A percentile compares a stretch with the other conserved stretches of the same genome.
Evolutionary conservation across 2,888 invertebrate species (phyloP).

Genomic region (Oligia fasciuncula): DNA sequence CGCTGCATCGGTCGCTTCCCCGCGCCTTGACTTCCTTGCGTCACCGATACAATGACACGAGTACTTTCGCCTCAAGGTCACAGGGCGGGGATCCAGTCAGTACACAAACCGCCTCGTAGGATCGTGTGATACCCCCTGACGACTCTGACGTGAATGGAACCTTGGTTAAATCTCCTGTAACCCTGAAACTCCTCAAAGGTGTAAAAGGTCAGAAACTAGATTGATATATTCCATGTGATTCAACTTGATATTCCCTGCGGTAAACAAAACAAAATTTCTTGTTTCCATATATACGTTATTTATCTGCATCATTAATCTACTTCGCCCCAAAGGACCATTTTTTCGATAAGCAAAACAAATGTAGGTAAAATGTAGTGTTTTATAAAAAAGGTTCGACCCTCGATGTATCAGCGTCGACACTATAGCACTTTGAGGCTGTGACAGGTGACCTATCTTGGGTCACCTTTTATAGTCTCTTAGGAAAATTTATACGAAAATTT

Average conservation of each 20-base stretch:
- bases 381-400: slow-evolving; percentile 35
- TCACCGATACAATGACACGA: no score
- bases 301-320: slow-evolving; percentile 30
- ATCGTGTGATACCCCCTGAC: no score
- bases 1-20: no score
- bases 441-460: slow-evolving; percentile 16
- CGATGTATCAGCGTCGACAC: slow-evolving; percentile 37
- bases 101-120: no score
- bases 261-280: neutral
- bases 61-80: no score
- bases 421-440: slow-evolving; percentile 16
- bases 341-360: slow-evolving; percentile 34
- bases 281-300: slow-evolving; percentile 4
- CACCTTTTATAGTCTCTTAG: slow-evolving; percentile 7
- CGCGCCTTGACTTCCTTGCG: no score
- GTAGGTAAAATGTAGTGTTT: slow-evolving; percentile 27
- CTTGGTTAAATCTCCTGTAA: neutral
- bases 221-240: neutral
- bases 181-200: neutral
- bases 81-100: no score
- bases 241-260: neutral
- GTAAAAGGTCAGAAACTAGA: neutral
- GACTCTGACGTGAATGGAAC: no score
- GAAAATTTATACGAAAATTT: slow-evolving; percentile 12
- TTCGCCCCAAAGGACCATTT: slow-evolving; percentile 9